Percentiles rank a stretch among this genome's conserved stretches.
Conservation (phyloP, 2,113 vertebrate species). For the Aythya baeri region DNA sequence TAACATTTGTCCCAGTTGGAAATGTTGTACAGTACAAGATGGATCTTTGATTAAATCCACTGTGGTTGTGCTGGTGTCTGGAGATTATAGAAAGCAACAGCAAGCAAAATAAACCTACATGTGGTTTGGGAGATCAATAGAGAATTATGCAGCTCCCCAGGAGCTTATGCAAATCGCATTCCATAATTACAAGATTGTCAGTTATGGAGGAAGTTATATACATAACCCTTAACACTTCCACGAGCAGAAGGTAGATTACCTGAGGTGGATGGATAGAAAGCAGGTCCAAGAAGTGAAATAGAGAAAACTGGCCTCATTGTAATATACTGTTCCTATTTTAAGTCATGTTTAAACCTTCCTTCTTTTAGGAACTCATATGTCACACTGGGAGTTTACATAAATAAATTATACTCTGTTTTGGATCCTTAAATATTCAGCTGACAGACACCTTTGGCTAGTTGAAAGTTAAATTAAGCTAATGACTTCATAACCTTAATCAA, state of each 20-base stretch:
- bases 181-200: not conserved
- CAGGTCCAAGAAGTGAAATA: not conserved
- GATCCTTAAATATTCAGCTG: not conserved
- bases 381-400: not conserved
- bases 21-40: not conserved
- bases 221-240: not conserved
- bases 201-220: not conserved
- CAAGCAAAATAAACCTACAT: not conserved
- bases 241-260: not conserved
- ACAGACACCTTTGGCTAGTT: not conserved
- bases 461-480: not conserved
- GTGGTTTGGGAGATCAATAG: not conserved
- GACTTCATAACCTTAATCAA: not conserved
- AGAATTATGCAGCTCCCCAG: not conserved
- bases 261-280: not conserved
- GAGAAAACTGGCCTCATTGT: not conserved
- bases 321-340: not conserved
- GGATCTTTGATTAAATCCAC: not conserved
- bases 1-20: not conserved
- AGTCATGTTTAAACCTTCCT: not conserved
- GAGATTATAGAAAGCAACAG: accelerated
- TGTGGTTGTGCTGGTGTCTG: not conserved
- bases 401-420: not conserved
- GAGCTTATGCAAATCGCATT: not conserved
- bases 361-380: not conserved